These are phyloP conservation scores for Empis livida DNA, from an alignment of 2,888 invertebrate species.

Conservation along the genomic window DNA sequence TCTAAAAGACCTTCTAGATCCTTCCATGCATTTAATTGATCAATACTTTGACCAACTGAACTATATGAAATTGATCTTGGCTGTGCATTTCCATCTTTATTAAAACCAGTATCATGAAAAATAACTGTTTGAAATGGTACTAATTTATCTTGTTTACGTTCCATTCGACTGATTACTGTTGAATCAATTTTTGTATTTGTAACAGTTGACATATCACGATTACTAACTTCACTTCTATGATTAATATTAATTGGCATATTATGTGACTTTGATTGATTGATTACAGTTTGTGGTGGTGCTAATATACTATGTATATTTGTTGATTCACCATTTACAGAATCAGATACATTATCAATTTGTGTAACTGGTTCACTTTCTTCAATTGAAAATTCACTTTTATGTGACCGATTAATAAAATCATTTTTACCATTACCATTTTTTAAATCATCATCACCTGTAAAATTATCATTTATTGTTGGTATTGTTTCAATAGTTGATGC, in stretches of 20 bases:
- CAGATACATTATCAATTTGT: conserved; percentile 18
- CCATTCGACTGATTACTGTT: conserved; percentile 13
- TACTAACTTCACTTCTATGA: conserved; percentile 18
- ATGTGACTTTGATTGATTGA: conserved; percentile 5
- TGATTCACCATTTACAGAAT: conserved; percentile 28
- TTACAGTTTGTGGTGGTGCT: conserved; percentile 31
- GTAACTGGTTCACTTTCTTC: conserved; percentile 45
- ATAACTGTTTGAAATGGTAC: conserved; percentile 42
- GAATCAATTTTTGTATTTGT: neutral
- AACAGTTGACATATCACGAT: neutral
- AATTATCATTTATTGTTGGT: conserved; percentile 8
- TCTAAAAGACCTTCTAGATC: conserved; percentile 24
- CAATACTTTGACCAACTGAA: conserved; percentile 37
- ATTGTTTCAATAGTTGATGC: conserved; percentile 9
- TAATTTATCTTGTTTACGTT: conserved; percentile 24
- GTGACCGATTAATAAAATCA: conserved; percentile 38
- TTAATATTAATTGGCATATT: conserved; percentile 35
- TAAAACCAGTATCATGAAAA: conserved; percentile 34
- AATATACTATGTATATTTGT: conserved; percentile 30
- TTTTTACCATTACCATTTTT: conserved; percentile 1
- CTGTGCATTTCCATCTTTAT: conserved; percentile 26
- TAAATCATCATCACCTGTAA: conserved; percentile 2
- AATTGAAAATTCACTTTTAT: conserved; percentile 44
- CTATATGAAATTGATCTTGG: conserved; percentile 43
- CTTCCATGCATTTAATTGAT: conserved; percentile 24